Conservation (phyloP, 2,888 invertebrate genomes). For the Blera fallax region DNA sequence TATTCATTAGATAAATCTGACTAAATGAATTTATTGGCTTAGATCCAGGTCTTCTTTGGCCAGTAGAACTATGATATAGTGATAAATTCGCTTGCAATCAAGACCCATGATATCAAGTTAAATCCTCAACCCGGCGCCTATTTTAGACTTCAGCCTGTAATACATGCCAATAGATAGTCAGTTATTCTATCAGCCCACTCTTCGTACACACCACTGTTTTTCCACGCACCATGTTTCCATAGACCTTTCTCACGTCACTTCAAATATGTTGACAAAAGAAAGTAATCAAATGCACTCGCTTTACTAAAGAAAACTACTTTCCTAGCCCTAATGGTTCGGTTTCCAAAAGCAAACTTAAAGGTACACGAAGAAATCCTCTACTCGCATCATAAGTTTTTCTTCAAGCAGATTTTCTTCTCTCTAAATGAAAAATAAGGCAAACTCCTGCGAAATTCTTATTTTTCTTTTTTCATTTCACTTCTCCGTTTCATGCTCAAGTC, state of each 20-base stretch:
- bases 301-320: neutral
- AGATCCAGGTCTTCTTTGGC: too few relatives aligned
- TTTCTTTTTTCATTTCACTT: conserved; percentile 14
- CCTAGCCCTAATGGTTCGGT: neutral
- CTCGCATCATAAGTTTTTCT: neutral
- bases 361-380: neutral
- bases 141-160: too few relatives aligned
- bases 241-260: neutral
- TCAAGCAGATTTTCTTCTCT: neutral
- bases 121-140: too few relatives aligned
- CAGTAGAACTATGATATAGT: too few relatives aligned
- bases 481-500: conserved; percentile 29
- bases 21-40: too few relatives aligned
- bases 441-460: neutral
- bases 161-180: too few relatives aligned
- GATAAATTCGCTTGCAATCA: too few relatives aligned
- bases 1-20: too few relatives aligned
- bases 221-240: too few relatives aligned
- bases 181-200: too few relatives aligned
- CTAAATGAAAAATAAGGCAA: neutral
- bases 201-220: too few relatives aligned
- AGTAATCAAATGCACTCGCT: neutral
- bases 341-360: neutral
- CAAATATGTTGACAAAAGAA: neutral
- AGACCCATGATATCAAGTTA: too few relatives aligned